Evolutionary conservation across 2,888 invertebrate genomes (phyloP), one percentile per base, ranked within the genome.

Genomic region (Tenthredo livida): DNA sequence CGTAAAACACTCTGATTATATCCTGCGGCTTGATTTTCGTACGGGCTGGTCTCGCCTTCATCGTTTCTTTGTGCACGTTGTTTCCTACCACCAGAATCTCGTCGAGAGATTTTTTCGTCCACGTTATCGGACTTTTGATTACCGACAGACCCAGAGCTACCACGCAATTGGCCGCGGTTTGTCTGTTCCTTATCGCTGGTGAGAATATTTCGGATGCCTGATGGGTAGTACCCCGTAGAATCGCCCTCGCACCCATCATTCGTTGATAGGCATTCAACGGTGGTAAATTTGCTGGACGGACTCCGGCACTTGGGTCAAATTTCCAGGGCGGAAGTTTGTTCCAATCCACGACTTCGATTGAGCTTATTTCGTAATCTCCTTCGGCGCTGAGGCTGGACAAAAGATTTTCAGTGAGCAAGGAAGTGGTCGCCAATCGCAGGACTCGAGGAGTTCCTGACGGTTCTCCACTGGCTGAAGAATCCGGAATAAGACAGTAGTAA

Each of bases 51-150:
- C 67, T 43, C 9, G 84, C 82, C 65, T 90, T 91, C 47, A 86
- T 82, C 1, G 90, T 90, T 72, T 91, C 90, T 0, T 88, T 87
- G 70, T 92, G 89, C 2, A 93, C 88, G 17, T 86, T 87, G 17
- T 85, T 86, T 0, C 91, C 92, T 2, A 91, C 89, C 0, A 90
- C 89, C 1, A 92, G 86, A 15, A 93, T 91, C 86, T 93, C 92
- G 80, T 93, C 92, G 84, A 93, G 86, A 0, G 90, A 92, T 25
- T 89, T 91, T 83, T 88, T 91, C 2, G 92, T 92, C 93, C 93
- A 93, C 0, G 91, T 92, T 2, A 89, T 85, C 0, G 93, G 91
- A 50, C 87, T 90, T 86, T 92, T 93, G 3, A 93, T 88, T 0
- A 92, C 87, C 0, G 92, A 88, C 91, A 93, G 92, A 0, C 89